These are phyloP conservation scores for Thyatira batis DNA, from an alignment of 2,888 invertebrate species.

Conservation along the genomic window DNA sequence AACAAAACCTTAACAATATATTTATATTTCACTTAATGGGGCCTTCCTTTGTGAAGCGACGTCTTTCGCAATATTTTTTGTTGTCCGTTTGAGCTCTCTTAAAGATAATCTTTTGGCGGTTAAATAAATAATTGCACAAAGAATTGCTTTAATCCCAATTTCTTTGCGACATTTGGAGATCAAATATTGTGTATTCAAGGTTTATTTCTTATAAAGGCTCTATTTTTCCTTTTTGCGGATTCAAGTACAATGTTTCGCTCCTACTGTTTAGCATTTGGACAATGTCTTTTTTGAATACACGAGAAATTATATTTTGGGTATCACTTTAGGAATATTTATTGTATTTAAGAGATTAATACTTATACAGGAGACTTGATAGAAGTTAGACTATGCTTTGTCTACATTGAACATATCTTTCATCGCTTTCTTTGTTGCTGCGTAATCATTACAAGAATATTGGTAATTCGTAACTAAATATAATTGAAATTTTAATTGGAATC, in stretches of 20 bases:
- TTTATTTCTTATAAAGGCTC: neutral
- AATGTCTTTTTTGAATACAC: too few relatives aligned
- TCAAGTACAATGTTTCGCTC: neutral
- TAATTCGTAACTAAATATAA: too few relatives aligned
- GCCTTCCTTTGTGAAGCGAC: neutral
- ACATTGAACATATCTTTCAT: too few relatives aligned
- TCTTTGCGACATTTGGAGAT: neutral
- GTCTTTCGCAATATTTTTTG: neutral
- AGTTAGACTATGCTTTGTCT: too few relatives aligned
- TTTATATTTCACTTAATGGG: constrained; percentile 3
- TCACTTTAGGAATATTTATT: too few relatives aligned
- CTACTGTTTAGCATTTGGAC: neutral
- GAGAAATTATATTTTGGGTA: too few relatives aligned
- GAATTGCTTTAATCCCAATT: neutral
- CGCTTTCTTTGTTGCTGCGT: too few relatives aligned
- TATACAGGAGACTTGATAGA: too few relatives aligned
- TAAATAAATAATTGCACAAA: constrained; percentile 4
- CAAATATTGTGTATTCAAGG: neutral
- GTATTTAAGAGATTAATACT: too few relatives aligned
- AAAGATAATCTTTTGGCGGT: neutral
- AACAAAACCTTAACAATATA: neutral
- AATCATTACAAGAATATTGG: too few relatives aligned
- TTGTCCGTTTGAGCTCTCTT: neutral
- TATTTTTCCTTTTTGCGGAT: neutral
- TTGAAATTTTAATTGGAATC: too few relatives aligned